These are phyloP conservation scores for Nomada ruficornis DNA, from an alignment of 2,888 invertebrate genomes.

Conservation along the genomic window DNA sequence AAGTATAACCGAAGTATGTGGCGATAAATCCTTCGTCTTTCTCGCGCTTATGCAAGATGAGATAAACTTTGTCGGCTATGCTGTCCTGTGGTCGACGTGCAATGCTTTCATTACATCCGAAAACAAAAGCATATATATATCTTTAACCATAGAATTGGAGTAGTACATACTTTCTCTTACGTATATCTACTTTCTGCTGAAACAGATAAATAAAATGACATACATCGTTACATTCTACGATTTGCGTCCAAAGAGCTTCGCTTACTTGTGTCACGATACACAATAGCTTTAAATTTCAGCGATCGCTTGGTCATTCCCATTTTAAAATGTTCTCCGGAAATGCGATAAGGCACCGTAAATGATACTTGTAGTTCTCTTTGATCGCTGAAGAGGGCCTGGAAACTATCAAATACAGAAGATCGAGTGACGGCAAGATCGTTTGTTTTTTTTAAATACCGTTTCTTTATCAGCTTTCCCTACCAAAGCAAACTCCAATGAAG, in stretches of 20 bases:
- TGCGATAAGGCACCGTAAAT: not conserved
- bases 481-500: not conserved
- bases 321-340: not conserved
- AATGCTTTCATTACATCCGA: no score
- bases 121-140: no score
- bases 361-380: not conserved
- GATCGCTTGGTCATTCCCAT: not conserved
- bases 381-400: not conserved
- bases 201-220: not conserved
- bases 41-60: no score
- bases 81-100: no score
- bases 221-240: no score
- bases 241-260: not conserved
- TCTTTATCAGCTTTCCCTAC: not conserved
- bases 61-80: no score
- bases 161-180: not conserved
- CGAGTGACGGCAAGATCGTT: not conserved
- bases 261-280: not conserved
- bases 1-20: no score
- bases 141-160: not conserved
- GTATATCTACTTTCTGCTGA: not conserved
- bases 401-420: not conserved
- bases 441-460: conserved; percentile 17
- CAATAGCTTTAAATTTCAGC: conserved; percentile 1
- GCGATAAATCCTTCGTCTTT: no score